Evolutionary conservation across 2,888 invertebrate species (phyloP), one percentile per base, ranked within the genome.

Genomic region (Cheilosia soror): DNA sequence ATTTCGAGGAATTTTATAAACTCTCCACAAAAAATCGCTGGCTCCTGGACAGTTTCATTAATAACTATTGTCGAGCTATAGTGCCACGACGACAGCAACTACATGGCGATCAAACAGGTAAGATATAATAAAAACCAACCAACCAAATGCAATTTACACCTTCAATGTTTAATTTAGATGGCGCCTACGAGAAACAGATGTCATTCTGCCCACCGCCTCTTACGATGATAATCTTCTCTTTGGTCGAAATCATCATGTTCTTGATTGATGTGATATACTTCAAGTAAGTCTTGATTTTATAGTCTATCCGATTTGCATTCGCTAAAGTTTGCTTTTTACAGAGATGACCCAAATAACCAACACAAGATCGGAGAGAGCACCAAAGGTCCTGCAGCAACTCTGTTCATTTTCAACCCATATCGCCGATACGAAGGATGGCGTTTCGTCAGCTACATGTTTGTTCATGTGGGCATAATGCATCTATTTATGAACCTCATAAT

Each of bases 391-490:
- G 95, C 96, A 42, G 96, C 97, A 7, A 95, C 95, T 68, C 92
- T 96, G 3, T 95, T 98, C 88, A 97, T 99, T 87, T 98, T 98
- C 92, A 95, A 97, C 93, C 99, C 99, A 0, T 94, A 95, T 82
- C 95, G 95, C 89, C 94, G 98, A 83, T 94, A 95, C 71, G 96
- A 99, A 93, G 96, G 95, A 0, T 99, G 99, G 99, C 94, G 99
- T 89, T 99, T 96, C 91, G 89, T 98, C 60, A 96, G 97, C 0
- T 99, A 99, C 91, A 98, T 98, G 98, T 96, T 99, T 91, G 97
- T 99, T 29, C 99, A 99, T 92, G 96, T 97, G 84, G 98, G 98
- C 65, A 94, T 95, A 60, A 95, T 96, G 90, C 99, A 99, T 92
- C 93, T 99, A 44, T 93, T 97, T 85, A 97, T 98, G 89, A 99